Percentiles rank a stretch among this genome's conserved stretches.
phyloP scores from a whole-genome alignment of 2,888 invertebrate species.

The Papilio demoleus region DNA sequence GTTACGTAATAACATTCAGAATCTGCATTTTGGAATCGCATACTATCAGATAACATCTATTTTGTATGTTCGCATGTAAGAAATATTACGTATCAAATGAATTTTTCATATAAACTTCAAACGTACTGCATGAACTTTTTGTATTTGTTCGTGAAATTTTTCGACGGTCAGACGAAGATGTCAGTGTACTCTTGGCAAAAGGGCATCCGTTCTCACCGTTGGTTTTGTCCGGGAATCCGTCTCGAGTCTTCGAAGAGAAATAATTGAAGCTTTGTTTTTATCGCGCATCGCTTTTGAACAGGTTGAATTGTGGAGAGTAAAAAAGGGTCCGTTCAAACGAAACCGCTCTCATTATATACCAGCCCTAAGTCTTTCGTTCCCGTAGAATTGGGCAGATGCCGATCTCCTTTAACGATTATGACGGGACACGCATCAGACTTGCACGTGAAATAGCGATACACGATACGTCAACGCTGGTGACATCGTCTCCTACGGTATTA shows the following conservation, averaged over 20 bases:
- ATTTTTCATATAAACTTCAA: not conserved
- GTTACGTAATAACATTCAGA: not conserved
- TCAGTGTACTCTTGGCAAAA: slow-evolving; percentile 27
- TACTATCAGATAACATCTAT: no score
- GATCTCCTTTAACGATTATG: slow-evolving; percentile 60
- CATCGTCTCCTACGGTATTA: not conserved
- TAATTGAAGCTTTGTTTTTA: slow-evolving; percentile 36
- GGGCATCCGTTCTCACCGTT: slow-evolving; percentile 19
- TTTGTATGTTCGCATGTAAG: no score
- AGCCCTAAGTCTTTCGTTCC: slow-evolving; percentile 47
- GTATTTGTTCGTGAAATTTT: slow-evolving; percentile 12
- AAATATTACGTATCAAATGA: not conserved
- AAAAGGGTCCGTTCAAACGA: slow-evolving; percentile 48
- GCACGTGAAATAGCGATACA: slow-evolving; percentile 43
- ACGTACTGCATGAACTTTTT: slow-evolving; percentile 5
- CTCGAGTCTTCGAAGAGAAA: slow-evolving; percentile 35
- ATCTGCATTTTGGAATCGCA: no score
- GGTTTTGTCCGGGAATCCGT: slow-evolving; percentile 20
- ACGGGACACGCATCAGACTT: slow-evolving; percentile 53
- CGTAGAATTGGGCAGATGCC: slow-evolving; percentile 56
- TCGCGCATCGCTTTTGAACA: slow-evolving; percentile 32
- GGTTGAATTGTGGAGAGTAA: slow-evolving; percentile 38
- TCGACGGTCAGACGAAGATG: slow-evolving; percentile 15
- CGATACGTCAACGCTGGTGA: slow-evolving; percentile 33
- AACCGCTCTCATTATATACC: slow-evolving; percentile 46